Evolutionary conservation across 2,113 vertebrate species (phyloP).

Genomic region (Salvelinus sp.): DNA sequence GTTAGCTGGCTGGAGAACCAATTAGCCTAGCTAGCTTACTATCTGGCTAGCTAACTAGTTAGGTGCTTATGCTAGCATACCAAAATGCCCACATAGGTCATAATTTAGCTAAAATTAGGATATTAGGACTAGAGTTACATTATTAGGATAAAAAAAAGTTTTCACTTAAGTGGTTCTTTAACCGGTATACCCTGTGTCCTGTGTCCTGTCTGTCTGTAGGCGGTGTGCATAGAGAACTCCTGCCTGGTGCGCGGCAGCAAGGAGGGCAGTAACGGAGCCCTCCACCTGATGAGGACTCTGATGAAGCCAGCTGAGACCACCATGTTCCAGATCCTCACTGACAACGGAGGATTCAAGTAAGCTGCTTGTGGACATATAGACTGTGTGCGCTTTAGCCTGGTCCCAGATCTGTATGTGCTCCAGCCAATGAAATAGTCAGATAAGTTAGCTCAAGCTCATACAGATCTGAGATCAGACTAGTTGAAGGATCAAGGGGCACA

Average conservation of each 20-base stretch:
- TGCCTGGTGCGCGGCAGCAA: constrained; percentile 94
- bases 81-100: too few relatives aligned
- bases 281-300: constrained; percentile 85
- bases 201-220: constrained; percentile 68
- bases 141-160: too few relatives aligned
- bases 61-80: too few relatives aligned
- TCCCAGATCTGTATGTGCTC: too few relatives aligned
- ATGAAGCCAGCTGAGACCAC: constrained; percentile 84
- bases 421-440: neutral
- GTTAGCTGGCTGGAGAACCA: too few relatives aligned
- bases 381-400: too few relatives aligned
- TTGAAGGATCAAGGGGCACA: too few relatives aligned
- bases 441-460: neutral
- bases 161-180: neutral
- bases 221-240: constrained; percentile 93
- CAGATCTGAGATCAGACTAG: too few relatives aligned
- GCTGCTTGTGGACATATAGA: constrained; percentile 14
- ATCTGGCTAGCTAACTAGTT: too few relatives aligned
- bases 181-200: neutral
- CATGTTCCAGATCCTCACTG: constrained; percentile 81
- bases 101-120: too few relatives aligned
- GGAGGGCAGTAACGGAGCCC: constrained; percentile 91
- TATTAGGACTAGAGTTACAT: too few relatives aligned
- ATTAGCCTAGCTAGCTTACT: too few relatives aligned
- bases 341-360: constrained; percentile 89